phyloP scores from a whole-genome alignment of 2,113 vertebrate species.

The Taurulus bubalis region DNA sequence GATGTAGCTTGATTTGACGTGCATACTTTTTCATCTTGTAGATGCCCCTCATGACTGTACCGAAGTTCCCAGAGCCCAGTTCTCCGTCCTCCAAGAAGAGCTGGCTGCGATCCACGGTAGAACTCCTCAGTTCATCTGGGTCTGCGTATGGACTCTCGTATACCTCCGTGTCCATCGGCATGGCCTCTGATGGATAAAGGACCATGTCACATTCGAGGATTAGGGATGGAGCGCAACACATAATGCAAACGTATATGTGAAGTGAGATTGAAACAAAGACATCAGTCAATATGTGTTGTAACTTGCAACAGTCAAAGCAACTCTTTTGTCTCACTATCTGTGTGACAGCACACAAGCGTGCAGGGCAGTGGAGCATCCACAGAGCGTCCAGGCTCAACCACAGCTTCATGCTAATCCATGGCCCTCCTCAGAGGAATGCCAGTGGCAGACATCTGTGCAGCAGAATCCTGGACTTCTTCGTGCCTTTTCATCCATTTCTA shows the following conservation, averaged over 20 bases:
- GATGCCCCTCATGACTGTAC: conserved; percentile 92
- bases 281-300: not conserved
- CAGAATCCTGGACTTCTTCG: too few species aligned
- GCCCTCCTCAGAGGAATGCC: not conserved
- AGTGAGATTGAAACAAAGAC: not conserved
- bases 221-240: not conserved
- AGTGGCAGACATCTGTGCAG: too few species aligned
- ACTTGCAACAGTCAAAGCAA: too few species aligned
- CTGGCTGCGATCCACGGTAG: conserved; percentile 88
- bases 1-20: not conserved
- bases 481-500: too few species aligned
- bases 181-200: conserved; percentile 75
- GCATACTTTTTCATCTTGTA: conserved; percentile 95
- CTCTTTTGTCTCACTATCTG: too few species aligned
- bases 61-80: conserved; percentile 97
- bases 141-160: conserved; percentile 98
- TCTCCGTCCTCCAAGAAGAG: conserved; percentile 92
- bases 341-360: too few species aligned
- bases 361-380: too few species aligned
- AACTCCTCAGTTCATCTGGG: conserved; percentile 92
- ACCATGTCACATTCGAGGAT: not conserved
- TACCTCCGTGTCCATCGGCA: conserved; percentile 96
- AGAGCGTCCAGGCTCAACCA: too few species aligned
- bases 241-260: not conserved
- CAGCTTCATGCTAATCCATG: not conserved